A percentile compares a stretch with the other conserved stretches of the same genome.
Conservation (phyloP, 1,140 invertebrate species). For the Drosophila sechellia region DNA sequence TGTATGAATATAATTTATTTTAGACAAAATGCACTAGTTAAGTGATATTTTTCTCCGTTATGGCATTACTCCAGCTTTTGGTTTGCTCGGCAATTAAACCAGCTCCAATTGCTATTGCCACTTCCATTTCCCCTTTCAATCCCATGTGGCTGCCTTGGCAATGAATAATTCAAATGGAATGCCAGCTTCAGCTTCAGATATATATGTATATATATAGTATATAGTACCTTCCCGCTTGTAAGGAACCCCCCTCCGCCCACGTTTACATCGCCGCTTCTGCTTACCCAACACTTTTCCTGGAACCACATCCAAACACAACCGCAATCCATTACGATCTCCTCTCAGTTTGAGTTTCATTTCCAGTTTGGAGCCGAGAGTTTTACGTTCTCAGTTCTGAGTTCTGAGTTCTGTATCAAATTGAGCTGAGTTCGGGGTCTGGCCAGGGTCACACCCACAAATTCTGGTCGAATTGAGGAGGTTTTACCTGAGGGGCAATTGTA, state of each 20-base stretch:
- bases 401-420: conserved; percentile 3
- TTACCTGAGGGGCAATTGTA: conserved; percentile 11
- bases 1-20: no score
- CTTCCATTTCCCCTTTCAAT: conserved; percentile 7
- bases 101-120: conserved; percentile 27
- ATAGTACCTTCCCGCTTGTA: conserved; percentile 3
- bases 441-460: conserved; percentile 41
- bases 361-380: not conserved
- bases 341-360: conserved; percentile 3
- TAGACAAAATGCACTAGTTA: no score
- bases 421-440: conserved; percentile 9
- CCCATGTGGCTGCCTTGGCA: conserved; percentile 33
- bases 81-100: conserved; percentile 42
- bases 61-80: conserved; percentile 20
- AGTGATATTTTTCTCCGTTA: not conserved
- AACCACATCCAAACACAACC: conserved; percentile 9
- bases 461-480: conserved; percentile 16
- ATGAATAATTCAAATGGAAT: conserved; percentile 48
- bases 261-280: conserved; percentile 10
- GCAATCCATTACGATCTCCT: conserved; percentile 39
- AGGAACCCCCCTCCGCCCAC: not conserved
- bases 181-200: conserved; percentile 19
- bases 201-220: no score
- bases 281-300: conserved; percentile 34
- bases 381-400: not conserved